Evolutionary conservation across 2,888 invertebrate species (phyloP).

Genomic region (Phortica okadai): DNA sequence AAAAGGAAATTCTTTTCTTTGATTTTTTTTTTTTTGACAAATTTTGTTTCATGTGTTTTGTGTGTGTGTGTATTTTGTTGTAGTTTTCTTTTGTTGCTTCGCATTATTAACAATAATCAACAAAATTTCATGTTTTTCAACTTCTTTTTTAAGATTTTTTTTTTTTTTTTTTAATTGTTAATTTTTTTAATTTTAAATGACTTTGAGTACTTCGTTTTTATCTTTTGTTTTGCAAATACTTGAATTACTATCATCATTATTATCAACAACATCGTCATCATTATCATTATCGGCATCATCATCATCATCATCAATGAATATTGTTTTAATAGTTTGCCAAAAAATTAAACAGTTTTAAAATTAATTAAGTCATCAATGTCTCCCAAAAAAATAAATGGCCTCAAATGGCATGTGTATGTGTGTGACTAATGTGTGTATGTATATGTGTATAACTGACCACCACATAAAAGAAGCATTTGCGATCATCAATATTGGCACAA

Average conservation of each 20-base stretch:
- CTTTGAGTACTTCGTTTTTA: constrained; percentile 39
- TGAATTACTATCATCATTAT: constrained; percentile 17
- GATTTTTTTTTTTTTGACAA: constrained; percentile 36
- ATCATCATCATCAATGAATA: constrained; percentile 1
- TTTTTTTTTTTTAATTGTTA: constrained; percentile 27
- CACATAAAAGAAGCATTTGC: constrained; percentile 20
- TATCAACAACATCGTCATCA: not conserved
- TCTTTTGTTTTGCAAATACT: constrained; percentile 30
- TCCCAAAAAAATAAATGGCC: not conserved
- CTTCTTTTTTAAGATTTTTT: constrained; percentile 45
- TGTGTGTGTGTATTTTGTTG: constrained; percentile 35
- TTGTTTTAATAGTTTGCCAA: constrained; percentile 22
- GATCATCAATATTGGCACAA: not conserved
- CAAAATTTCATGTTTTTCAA: constrained; percentile 58
- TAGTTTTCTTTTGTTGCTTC: constrained; percentile 58
- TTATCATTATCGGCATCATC: no score
- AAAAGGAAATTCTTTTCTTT: constrained; percentile 22
- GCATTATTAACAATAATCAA: constrained; percentile 72
- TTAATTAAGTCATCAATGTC: constrained; percentile 25
- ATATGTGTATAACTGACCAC: not conserved
- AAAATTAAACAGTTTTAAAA: constrained; percentile 21
- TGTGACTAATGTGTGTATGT: constrained; percentile 10
- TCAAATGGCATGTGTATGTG: constrained; percentile 15
- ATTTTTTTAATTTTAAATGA: constrained; percentile 43
- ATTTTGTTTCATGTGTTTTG: constrained; percentile 32